Percentiles rank a stretch among this genome's conserved stretches.
phyloP scores from a whole-genome alignment of 1,140 invertebrate species.

The Drosophila ogumai region DNA sequence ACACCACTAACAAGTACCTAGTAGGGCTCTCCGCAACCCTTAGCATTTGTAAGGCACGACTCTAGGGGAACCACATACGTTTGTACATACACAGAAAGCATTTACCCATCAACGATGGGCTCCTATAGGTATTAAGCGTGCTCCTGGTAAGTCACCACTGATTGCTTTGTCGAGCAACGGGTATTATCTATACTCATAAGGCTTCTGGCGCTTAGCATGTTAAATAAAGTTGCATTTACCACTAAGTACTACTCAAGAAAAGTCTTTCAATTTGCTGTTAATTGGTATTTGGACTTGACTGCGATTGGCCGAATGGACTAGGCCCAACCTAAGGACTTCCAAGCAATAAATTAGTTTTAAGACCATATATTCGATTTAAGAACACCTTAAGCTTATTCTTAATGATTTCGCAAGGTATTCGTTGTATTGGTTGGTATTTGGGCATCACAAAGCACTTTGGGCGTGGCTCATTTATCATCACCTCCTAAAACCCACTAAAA shows the following conservation, averaged over 20 bases:
- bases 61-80: conserved; percentile 48
- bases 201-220: conserved; percentile 57
- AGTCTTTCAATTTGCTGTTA: conserved; percentile 49
- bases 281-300: conserved; percentile 37
- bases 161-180: conserved; percentile 47
- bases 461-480: conserved; percentile 31
- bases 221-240: conserved; percentile 66
- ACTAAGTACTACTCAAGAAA: conserved; percentile 23
- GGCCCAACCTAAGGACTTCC: neutral
- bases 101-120: conserved; percentile 43
- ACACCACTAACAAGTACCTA: conserved; percentile 64
- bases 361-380: conserved; percentile 3
- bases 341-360: conserved; percentile 1
- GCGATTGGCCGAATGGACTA: neutral
- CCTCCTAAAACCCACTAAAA: conserved; percentile 23
- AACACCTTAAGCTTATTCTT: conserved; percentile 7
- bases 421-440: conserved; percentile 5
- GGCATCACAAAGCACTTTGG: conserved; percentile 38
- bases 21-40: conserved; percentile 44
- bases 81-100: conserved; percentile 47
- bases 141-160: conserved; percentile 37
- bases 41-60: conserved; percentile 51
- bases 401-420: conserved; percentile 4
- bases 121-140: conserved; percentile 48
- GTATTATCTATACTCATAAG: conserved; percentile 44